Conservation (phyloP, 2,888 invertebrate species). For the Xanthia togata region DNA sequence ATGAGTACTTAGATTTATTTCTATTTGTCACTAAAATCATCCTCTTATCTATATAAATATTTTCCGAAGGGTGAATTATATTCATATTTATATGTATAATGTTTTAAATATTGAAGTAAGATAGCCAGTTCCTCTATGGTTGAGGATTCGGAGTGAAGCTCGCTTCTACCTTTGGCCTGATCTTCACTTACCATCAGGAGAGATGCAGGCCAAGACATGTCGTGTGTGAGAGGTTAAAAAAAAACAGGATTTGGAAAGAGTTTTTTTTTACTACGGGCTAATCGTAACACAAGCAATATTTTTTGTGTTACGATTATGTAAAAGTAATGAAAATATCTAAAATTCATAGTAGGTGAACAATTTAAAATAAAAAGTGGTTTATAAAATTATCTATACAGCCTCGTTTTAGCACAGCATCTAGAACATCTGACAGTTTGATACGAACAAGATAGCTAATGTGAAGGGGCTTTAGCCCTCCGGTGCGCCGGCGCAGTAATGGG, state of each 20-base stretch:
- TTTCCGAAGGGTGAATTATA: no score
- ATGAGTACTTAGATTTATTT: constrained; percentile 12
- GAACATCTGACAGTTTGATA: constrained; percentile 56
- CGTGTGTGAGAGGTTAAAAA: no score
- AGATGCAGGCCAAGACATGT: no score
- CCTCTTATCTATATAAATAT: no score
- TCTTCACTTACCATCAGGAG: no score
- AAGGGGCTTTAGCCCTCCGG: constrained; percentile 76
- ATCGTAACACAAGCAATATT: neutral
- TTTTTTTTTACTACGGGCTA: neutral
- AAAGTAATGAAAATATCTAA: no score
- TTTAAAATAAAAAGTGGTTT: neutral
- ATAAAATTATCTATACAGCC: neutral
- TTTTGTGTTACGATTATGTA: neutral
- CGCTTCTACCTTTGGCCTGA: no score
- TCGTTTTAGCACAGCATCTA: constrained; percentile 20
- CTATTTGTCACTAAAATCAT: neutral
- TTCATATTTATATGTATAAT: no score
- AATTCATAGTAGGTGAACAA: neutral
- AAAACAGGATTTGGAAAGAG: no score
- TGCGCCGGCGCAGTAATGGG: constrained; percentile 78
- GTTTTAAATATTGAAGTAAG: no score
- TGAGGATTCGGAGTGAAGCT: no score
- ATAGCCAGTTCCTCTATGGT: no score
- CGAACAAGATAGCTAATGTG: constrained; percentile 67